phyloP scores from a whole-genome alignment of 2,888 invertebrate genomes.

The Agrilus cyanescens region DNA sequence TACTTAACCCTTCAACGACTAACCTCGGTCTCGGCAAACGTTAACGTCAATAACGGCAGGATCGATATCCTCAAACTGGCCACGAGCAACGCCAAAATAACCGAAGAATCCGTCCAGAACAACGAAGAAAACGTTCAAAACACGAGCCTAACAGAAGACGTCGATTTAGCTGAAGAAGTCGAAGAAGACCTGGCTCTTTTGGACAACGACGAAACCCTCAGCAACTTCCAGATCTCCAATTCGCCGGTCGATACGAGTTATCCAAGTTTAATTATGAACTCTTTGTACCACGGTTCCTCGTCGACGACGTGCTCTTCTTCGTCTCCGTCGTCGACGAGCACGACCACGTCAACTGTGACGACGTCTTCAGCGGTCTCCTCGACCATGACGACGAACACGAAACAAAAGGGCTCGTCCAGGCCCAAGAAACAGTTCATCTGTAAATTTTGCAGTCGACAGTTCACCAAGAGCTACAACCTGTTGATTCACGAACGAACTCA shows the following conservation, averaged over 20 bases:
- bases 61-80: conserved; percentile 58
- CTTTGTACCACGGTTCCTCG: conserved; percentile 49
- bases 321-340: conserved; percentile 39
- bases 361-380: conserved; percentile 22
- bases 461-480: conserved; percentile 95
- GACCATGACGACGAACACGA: conserved; percentile 35
- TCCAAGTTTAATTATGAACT: conserved; percentile 58
- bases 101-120: conserved; percentile 25
- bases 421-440: conserved; percentile 98
- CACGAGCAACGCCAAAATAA: conserved; percentile 35
- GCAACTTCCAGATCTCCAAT: conserved; percentile 45
- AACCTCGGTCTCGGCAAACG: conserved; percentile 50
- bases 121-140: conserved; percentile 26
- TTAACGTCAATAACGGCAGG: conserved; percentile 31
- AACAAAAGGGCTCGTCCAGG: conserved; percentile 45
- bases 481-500: conserved; percentile 96
- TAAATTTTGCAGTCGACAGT: conserved; percentile 93
- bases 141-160: conserved; percentile 42
- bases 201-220: conserved; percentile 54
- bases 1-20: conserved; percentile 73
- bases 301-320: conserved; percentile 40
- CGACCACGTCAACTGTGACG: conserved; percentile 37
- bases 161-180: conserved; percentile 57
- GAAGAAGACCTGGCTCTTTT: conserved; percentile 64
- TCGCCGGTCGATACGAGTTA: conserved; percentile 55